phyloP scores from a whole-genome alignment of 2,888 invertebrate species.

The Lomographa bimaculata region DNA sequence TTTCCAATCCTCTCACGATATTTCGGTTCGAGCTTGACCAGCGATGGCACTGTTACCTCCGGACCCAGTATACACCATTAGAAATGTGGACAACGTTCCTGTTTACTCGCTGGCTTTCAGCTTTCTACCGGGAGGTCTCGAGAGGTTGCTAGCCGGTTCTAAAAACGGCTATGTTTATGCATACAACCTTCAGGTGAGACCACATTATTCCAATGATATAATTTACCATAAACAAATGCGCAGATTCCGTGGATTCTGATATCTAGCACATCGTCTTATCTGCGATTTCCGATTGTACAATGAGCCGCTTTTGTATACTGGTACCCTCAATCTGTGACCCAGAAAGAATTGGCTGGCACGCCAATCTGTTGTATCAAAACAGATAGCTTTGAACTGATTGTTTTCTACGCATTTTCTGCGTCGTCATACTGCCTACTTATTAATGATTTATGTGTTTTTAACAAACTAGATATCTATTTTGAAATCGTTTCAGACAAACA shows the following conservation, averaged over 20 bases:
- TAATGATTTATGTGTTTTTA: too few relatives aligned
- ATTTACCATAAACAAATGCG: constrained; percentile 44
- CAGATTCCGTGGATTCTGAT: too few relatives aligned
- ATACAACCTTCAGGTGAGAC: constrained; percentile 90
- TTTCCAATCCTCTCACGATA: constrained; percentile 67
- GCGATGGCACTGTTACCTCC: constrained; percentile 89
- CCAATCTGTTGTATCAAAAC: constrained; percentile 35
- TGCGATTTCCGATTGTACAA: constrained; percentile 34
- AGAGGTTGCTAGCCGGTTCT: constrained; percentile 88
- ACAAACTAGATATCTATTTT: constrained; percentile 5
- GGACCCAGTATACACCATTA: constrained; percentile 89
- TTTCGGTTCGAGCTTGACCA: constrained; percentile 79
- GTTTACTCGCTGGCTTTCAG: constrained; percentile 89
- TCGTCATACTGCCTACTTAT: constrained; percentile 1
- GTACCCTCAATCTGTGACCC: constrained; percentile 69
- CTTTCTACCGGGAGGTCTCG: constrained; percentile 81
- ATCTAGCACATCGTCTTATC: constrained; percentile 31
- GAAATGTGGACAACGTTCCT: constrained; percentile 87
- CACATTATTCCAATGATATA: constrained; percentile 51
- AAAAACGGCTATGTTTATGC: constrained; percentile 89
- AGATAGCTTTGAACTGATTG: constrained; percentile 21
- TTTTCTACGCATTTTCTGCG: constrained; percentile 8
- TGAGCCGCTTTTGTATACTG: constrained; percentile 62
- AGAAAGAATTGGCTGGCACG: constrained; percentile 49
- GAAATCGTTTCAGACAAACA: constrained; percentile 85